Percentiles rank a stretch among this genome's conserved stretches.
phyloP scores from a whole-genome alignment of 2,797 vertebrate species.

The Sebastes reedi region DNA sequence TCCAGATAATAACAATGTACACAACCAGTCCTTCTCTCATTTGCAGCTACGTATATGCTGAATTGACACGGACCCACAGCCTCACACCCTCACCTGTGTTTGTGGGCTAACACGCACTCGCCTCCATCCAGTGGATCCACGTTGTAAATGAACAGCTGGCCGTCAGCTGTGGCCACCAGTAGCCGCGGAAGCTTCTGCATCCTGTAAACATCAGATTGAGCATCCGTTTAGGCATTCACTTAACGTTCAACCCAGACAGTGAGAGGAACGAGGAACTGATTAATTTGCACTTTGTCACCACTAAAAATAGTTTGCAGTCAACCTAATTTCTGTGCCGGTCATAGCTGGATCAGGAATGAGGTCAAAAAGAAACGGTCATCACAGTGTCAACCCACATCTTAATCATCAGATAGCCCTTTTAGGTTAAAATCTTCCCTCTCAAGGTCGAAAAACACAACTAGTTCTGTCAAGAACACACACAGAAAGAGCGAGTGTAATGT shows the following conservation, averaged over 20 bases:
- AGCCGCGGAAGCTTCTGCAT: conserved; percentile 93
- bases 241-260: not conserved
- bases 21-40: not conserved
- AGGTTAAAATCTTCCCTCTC: not conserved
- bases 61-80: not conserved
- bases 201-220: conserved; percentile 65
- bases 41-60: not conserved
- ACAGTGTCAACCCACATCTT: not conserved
- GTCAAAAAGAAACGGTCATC: not conserved
- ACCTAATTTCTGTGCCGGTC: not conserved
- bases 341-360: not conserved
- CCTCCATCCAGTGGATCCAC: conserved; percentile 92
- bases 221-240: not conserved
- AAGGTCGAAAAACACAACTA: not conserved
- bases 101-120: conserved; percentile 89
- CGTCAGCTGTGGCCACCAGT: conserved; percentile 89
- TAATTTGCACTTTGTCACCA: not conserved
- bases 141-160: conserved; percentile 92
- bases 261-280: not conserved
- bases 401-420: not conserved
- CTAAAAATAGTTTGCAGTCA: not conserved
- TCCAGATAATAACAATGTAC: not conserved
- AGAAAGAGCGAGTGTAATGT: not conserved
- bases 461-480: not conserved
- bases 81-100: conserved; percentile 86